These are phyloP conservation scores for Cossypha polioptera DNA, from an alignment of 2,797 vertebrate species.

Conservation along the genomic window DNA sequence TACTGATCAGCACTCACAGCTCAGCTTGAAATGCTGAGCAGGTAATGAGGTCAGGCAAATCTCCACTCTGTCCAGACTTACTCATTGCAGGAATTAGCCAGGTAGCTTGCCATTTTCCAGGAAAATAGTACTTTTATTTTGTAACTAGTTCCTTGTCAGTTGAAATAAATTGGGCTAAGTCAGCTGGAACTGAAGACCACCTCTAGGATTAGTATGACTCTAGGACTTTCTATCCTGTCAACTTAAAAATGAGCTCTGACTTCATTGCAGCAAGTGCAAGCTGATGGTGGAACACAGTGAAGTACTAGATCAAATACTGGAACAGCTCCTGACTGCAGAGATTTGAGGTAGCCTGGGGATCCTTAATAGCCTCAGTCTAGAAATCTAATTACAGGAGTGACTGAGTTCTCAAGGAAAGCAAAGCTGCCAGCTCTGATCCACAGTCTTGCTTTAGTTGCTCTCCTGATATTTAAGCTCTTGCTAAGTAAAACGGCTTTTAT, in stretches of 20 bases:
- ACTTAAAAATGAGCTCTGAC: neutral
- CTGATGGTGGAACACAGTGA: neutral
- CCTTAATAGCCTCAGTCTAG: neutral
- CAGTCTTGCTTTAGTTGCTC: neutral
- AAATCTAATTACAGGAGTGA: conserved; percentile 30
- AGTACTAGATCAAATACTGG: neutral
- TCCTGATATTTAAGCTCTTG: neutral
- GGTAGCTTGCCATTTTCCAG: neutral
- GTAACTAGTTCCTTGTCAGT: neutral
- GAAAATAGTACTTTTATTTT: neutral
- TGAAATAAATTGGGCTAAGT: neutral
- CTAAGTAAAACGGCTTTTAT: neutral
- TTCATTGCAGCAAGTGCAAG: neutral
- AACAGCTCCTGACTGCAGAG: neutral
- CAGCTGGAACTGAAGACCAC: neutral
- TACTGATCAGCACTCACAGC: neutral
- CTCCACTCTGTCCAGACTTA: neutral
- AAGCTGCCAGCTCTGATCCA: neutral
- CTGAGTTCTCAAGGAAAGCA: neutral
- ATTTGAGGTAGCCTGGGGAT: neutral
- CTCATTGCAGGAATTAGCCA: neutral
- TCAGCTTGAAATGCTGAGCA: neutral
- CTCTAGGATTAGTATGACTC: neutral
- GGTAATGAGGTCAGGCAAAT: neutral
- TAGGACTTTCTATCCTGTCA: neutral